Percentiles rank a stretch among this genome's conserved stretches.
Conservation (phyloP, 2,113 vertebrate genomes). For the Pelvicachromis taeniatus region DNA sequence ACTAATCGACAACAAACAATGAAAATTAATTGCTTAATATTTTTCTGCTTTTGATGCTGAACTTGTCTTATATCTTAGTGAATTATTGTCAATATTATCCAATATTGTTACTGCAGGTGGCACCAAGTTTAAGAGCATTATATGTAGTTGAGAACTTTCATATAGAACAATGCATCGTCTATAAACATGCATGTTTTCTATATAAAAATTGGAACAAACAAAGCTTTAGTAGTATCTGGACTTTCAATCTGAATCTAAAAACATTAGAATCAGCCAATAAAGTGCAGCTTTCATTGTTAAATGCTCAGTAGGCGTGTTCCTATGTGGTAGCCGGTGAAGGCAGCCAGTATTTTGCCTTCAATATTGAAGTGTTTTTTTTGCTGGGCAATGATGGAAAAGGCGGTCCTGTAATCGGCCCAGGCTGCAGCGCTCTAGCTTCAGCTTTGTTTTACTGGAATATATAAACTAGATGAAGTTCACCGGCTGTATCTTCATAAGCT, state of each 20-base stretch:
- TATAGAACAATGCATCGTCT: not conserved
- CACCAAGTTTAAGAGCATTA: not conserved
- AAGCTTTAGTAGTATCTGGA: not conserved
- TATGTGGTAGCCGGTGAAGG: not conserved
- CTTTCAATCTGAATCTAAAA: not conserved
- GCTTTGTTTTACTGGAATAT: not conserved
- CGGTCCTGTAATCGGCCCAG: not conserved
- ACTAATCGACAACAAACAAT: not conserved
- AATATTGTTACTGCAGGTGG: not conserved
- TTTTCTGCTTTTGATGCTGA: no score
- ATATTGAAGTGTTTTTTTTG: not conserved
- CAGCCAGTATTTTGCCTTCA: not conserved
- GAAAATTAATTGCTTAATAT: accelerated
- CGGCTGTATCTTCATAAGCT: not conserved
- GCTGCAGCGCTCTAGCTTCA: not conserved
- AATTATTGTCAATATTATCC: accelerated
- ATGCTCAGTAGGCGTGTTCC: not conserved
- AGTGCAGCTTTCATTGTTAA: not conserved
- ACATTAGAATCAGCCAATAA: not conserved
- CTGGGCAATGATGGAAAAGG: not conserved
- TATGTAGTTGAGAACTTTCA: not conserved
- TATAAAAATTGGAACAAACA: not conserved
- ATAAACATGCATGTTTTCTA: not conserved
- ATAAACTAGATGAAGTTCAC: not conserved
- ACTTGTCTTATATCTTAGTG: accelerated